These are phyloP conservation scores for Antedon mediterranea DNA, from an alignment of 53 echinoderm and acorn worm species.

Conservation along the genomic window DNA sequence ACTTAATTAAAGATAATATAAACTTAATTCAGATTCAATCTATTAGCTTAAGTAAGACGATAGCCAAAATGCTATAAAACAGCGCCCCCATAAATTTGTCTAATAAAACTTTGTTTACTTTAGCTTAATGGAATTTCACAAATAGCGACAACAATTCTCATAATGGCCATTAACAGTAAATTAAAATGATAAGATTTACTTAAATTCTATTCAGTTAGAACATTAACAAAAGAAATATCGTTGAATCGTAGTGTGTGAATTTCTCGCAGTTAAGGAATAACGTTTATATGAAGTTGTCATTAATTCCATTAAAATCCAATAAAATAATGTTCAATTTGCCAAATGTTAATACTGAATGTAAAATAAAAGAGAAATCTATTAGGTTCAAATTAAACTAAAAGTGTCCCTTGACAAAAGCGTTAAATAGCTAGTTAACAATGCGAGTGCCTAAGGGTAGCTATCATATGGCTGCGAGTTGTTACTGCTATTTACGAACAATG, in stretches of 20 bases:
- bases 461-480: not conserved
- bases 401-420: not conserved
- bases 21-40: no score
- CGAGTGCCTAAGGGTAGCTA: not conserved
- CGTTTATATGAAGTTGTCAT: not conserved
- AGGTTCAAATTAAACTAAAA: not conserved
- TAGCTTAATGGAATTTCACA: not conserved
- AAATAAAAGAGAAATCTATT: not conserved
- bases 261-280: not conserved
- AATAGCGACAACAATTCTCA: not conserved
- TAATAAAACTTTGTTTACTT: not conserved
- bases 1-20: no score
- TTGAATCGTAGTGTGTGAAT: not conserved
- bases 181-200: not conserved
- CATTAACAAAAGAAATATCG: not conserved
- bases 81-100: not conserved
- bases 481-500: not conserved
- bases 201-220: not conserved
- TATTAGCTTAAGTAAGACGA: no score
- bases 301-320: not conserved
- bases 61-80: not conserved
- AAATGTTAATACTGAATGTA: not conserved
- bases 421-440: not conserved
- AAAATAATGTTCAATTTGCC: not conserved
- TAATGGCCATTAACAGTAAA: not conserved